These are phyloP conservation scores for Campaea margaritaria DNA, from an alignment of 2,888 invertebrate species.

Conservation along the genomic window DNA sequence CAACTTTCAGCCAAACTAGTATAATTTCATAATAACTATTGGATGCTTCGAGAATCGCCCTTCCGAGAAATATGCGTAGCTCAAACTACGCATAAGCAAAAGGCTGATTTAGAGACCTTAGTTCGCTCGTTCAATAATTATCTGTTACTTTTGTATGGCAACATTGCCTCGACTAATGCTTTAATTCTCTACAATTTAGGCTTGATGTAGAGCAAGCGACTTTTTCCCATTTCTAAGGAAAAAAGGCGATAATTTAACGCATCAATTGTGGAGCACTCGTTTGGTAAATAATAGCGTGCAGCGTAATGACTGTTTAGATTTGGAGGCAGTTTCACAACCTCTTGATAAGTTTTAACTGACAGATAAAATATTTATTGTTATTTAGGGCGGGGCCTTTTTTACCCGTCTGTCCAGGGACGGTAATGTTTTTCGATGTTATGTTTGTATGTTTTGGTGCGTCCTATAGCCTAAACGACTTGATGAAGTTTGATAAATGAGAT, in stretches of 20 bases:
- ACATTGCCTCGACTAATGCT: neutral
- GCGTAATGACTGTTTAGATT: neutral
- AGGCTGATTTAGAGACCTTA: too few relatives aligned
- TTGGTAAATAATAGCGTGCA: conserved; percentile 26
- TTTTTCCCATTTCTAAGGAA: conserved; percentile 9
- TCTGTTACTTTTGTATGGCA: neutral
- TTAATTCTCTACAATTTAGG: conserved; percentile 17
- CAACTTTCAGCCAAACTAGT: too few relatives aligned
- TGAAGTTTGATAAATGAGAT: too few relatives aligned
- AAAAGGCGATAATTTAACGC: conserved; percentile 23
- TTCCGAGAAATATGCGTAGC: too few relatives aligned
- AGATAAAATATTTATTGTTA: neutral
- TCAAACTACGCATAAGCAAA: too few relatives aligned
- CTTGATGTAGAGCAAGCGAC: conserved; percentile 16
- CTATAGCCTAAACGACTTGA: too few relatives aligned
- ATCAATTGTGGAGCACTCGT: conserved; percentile 15
- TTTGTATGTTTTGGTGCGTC: too few relatives aligned
- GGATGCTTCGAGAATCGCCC: too few relatives aligned
- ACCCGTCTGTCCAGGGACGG: too few relatives aligned
- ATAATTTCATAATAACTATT: too few relatives aligned
- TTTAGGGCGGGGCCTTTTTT: too few relatives aligned
- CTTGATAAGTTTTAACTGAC: conserved; percentile 5
- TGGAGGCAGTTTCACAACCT: conserved; percentile 2
- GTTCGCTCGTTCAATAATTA: neutral
- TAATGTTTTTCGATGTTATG: too few relatives aligned